Base-by-base conservation (phyloP, 1,140 invertebrate genomes). In the Dendroctonus valens region DNA sequence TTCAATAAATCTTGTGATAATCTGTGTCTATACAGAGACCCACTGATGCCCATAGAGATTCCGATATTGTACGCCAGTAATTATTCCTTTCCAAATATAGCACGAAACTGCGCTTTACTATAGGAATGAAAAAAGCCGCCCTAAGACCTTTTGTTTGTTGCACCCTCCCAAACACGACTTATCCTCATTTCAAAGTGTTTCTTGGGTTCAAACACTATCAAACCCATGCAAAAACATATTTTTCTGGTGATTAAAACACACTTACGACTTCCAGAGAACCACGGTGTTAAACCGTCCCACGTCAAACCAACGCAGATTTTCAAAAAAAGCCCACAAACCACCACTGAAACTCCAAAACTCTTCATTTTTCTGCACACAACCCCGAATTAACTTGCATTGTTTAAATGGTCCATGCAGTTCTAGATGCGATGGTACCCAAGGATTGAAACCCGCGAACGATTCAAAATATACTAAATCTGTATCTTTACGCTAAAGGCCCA, bases 211-310 rank as follows among this genome's bases (percentile, higher is more conserved):
- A 26, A 26, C 26, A 26, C 26, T n/a, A 3, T 26, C 26, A 3
- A 26, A 26, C 26, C n/a, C n/a, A n/a, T n/a, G n/a, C n/a, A n/a
- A n/a, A n/a, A n/a, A n/a, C 26, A 26, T 26, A 3, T 26, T 26
- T 26, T 26, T 3, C 3, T 26, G 26, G 26, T n/a, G 26, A 3
- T 26, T 26, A 3, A 26, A 26, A 26, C 42, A 12, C 42, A 46
- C 78, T 81, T 74, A 81, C 80, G 73, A 14, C 77, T 79, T 64
- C 76, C 79, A 5, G 75, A 75, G 69, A 75, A 81, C 80, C 80
- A 82, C 8, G 80, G 80, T 0, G 76, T 77, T 26, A 77, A 74
- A 41, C 78, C 80, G 70, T 81, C 81, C 80, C 81, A 81, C 14
- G 63, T 65, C 37, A 63, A 63, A 14, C 49, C 50, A 26, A 2